Percentiles rank a stretch among this genome's conserved stretches.
Evolutionary conservation across 1,140 invertebrate species (phyloP).

Genomic region (Penaeus japonicus): DNA sequence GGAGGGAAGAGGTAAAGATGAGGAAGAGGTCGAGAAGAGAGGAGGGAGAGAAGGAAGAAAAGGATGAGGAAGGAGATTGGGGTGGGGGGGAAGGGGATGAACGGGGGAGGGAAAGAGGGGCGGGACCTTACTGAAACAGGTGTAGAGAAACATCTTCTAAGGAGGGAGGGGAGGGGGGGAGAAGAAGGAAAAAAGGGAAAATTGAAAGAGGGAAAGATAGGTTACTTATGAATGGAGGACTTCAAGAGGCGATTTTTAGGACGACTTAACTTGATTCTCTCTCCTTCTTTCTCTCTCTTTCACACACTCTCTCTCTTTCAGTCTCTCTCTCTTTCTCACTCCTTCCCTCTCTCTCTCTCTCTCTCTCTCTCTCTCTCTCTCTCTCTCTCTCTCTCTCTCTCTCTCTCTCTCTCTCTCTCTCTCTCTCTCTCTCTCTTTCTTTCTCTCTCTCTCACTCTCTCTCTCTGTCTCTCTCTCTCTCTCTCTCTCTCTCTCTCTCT

Average conservation of each 20-base stretch:
- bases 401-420: not conserved
- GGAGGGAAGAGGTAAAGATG: too few species aligned
- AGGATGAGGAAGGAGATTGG: too few species aligned
- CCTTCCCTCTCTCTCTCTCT: not conserved
- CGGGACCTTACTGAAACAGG: not conserved
- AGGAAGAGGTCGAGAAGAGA: too few species aligned
- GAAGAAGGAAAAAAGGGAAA: not conserved
- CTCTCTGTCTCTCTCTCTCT: not conserved
- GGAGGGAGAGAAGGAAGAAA: too few species aligned
- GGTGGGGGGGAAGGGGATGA: too few species aligned
- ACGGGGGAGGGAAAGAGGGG: not conserved
- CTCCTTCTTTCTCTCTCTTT: not conserved
- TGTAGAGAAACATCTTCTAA: not conserved
- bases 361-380: not conserved
- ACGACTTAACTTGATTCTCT: not conserved
- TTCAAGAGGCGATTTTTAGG: too few species aligned
- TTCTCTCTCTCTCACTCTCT: not conserved
- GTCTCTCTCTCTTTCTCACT: not conserved
- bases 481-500: not conserved
- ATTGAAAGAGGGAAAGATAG: not conserved
- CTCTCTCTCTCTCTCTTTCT: not conserved
- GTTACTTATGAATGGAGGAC: not conserved
- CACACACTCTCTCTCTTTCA: not conserved
- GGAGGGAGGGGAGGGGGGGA: not conserved
- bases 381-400: not conserved